These are phyloP conservation scores for Trachelipus rathkii DNA, from an alignment of 1,140 invertebrate species.

Conservation along the genomic window DNA sequence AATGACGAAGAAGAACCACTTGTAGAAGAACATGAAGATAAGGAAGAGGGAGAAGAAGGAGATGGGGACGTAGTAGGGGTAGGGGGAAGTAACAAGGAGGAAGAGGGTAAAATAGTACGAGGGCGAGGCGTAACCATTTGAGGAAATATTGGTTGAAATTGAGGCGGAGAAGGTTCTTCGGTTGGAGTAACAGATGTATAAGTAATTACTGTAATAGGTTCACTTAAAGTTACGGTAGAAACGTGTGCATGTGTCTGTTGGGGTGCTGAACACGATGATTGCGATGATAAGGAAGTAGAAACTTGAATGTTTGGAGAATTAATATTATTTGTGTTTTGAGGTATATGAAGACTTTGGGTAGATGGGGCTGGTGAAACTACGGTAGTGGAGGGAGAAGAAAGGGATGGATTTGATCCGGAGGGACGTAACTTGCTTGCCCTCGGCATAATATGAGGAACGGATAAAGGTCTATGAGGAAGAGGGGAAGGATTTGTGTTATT, in stretches of 20 bases:
- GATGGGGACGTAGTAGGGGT: slow-evolving; percentile 24
- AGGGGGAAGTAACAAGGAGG: not conserved
- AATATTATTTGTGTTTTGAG: slow-evolving; percentile 1
- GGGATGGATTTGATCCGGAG: slow-evolving; percentile 42
- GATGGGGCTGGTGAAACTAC: slow-evolving; percentile 23
- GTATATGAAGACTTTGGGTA: not conserved
- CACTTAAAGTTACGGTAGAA: slow-evolving; percentile 51
- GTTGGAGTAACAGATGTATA: slow-evolving; percentile 38
- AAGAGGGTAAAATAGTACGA: slow-evolving; percentile 7
- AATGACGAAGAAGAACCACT: slow-evolving; percentile 20
- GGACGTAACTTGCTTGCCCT: slow-evolving; percentile 35
- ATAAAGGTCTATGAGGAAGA: slow-evolving; percentile 33
- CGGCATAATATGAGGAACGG: slow-evolving; percentile 42
- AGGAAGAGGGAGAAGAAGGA: slow-evolving; percentile 22
- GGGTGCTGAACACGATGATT: slow-evolving; percentile 13
- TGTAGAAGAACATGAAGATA: slow-evolving; percentile 26
- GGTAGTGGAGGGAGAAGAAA: slow-evolving; percentile 38
- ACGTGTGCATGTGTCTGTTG: slow-evolving; percentile 45
- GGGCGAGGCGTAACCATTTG: slow-evolving; percentile 31
- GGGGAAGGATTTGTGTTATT: slow-evolving; percentile 28
- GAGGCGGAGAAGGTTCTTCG: slow-evolving; percentile 48
- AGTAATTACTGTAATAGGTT: slow-evolving; percentile 48
- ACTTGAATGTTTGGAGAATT: slow-evolving; percentile 23
- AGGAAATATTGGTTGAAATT: slow-evolving; percentile 49
- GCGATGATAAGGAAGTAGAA: not conserved